phyloP scores from a whole-genome alignment of 30 jellyfish, hydroid and myxozoan genomes.

The Hydractinia symbiolongicarpus region DNA sequence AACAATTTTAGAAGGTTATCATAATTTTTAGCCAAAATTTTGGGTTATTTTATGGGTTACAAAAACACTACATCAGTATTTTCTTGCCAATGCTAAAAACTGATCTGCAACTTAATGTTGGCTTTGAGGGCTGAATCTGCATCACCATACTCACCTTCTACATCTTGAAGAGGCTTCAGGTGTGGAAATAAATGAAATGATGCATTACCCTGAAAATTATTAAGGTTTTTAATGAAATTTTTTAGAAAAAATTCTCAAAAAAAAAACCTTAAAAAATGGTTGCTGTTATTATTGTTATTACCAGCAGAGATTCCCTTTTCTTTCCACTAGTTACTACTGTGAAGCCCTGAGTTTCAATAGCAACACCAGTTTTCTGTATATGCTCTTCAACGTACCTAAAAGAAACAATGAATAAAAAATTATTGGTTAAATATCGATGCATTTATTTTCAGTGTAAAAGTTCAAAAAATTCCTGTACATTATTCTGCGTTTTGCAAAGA shows the following conservation, averaged over 20 bases:
- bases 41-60: too few species aligned
- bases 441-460: too few species aligned
- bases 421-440: too few species aligned
- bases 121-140: too few species aligned
- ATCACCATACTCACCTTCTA: slow-evolving; percentile 50
- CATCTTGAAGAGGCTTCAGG: slow-evolving; percentile 77
- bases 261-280: background rate
- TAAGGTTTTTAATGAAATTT: background rate
- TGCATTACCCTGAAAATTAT: slow-evolving; percentile 79
- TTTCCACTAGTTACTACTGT: slow-evolving; percentile 93
- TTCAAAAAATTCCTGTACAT: too few species aligned
- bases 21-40: background rate
- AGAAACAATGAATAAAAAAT: background rate
- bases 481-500: too few species aligned
- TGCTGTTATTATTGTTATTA: slow-evolving; percentile 4
- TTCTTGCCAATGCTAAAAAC: too few species aligned
- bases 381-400: slow-evolving; percentile 93
- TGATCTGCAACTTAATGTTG: too few species aligned
- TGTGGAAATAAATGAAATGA: slow-evolving; percentile 88
- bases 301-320: slow-evolving; percentile 88
- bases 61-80: too few species aligned
- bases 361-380: slow-evolving; percentile 95
- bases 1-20: background rate
- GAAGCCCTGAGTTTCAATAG: slow-evolving; percentile 94
- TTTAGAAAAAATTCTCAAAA: background rate